Evolutionary conservation across 2,888 invertebrate species (phyloP).

Genomic region (Drosophila colorata): DNA sequence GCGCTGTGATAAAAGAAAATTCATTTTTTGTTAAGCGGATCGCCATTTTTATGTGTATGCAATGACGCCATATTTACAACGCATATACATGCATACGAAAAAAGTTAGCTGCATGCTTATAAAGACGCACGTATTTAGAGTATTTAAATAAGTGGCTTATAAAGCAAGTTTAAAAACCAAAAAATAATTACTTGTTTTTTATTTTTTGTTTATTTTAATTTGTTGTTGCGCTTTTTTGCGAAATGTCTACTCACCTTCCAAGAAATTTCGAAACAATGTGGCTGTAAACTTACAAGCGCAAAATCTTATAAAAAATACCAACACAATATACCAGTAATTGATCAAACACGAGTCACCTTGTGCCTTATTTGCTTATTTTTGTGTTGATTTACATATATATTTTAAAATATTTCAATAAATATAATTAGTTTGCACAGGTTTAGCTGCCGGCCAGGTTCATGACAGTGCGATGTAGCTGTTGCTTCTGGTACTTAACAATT

Average conservation of each 20-base stretch:
- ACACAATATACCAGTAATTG: background rate
- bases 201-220: conserved; percentile 23
- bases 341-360: conserved; percentile 26
- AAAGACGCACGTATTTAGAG: background rate
- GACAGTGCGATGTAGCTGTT: conserved; percentile 44
- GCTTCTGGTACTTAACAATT: conserved; percentile 55
- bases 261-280: conserved; percentile 24
- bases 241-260: conserved; percentile 37
- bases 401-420: background rate
- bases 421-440: background rate
- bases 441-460: conserved; percentile 38
- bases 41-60: conserved; percentile 43
- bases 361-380: conserved; percentile 1
- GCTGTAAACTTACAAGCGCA: background rate
- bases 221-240: conserved; percentile 10
- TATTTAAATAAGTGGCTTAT: background rate
- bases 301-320: conserved; percentile 1
- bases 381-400: background rate
- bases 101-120: background rate
- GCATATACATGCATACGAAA: background rate
- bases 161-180: background rate
- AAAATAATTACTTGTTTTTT: background rate
- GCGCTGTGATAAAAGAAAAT: conserved; percentile 16
- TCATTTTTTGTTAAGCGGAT: conserved; percentile 8
- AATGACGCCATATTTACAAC: conserved; percentile 27